These are phyloP conservation scores for Paragorgia papillata DNA, from an alignment of 92 coral and sea anemone species.

Conservation along the genomic window DNA sequence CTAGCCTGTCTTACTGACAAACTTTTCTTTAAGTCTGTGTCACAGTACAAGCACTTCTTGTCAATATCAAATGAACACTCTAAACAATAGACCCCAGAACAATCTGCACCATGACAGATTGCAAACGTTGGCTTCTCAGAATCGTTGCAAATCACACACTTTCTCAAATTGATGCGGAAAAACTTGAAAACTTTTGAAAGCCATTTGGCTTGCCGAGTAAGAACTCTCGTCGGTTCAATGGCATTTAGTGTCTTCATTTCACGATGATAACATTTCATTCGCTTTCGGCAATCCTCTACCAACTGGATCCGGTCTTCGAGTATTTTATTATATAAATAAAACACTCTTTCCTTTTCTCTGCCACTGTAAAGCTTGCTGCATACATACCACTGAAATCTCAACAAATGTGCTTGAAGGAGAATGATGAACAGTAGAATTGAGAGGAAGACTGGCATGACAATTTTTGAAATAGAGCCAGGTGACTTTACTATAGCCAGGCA, in stretches of 20 bases:
- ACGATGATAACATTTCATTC: conserved; percentile 79
- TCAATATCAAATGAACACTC: conserved; percentile 98
- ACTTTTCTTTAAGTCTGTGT: conserved; percentile 23
- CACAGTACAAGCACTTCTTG: conserved; percentile 76
- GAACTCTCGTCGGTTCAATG: conserved; percentile 73
- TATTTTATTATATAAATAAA: conserved; percentile 87
- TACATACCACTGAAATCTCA: conserved; percentile 78
- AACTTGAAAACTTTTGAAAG: conserved; percentile 70
- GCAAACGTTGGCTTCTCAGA: conserved; percentile 73
- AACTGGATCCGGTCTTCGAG: conserved; percentile 87
- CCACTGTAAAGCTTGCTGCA: conserved; percentile 79
- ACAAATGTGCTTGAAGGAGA: conserved; percentile 75
- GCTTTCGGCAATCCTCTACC: conserved; percentile 76
- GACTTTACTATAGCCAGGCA: conserved; percentile 35
- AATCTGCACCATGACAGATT: conserved; percentile 77
- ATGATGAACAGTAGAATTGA: conserved; percentile 75
- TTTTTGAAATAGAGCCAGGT: conserved; percentile 59
- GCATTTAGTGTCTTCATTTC: conserved; percentile 80
- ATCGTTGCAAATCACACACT: conserved; percentile 86
- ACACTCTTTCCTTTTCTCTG: conserved; percentile 91
- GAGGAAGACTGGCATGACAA: conserved; percentile 65
- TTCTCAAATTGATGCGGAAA: conserved; percentile 68
- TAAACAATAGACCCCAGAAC: conserved; percentile 91
- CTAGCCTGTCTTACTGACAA: neutral
- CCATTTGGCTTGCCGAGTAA: conserved; percentile 73